These are phyloP conservation scores for Buphagus erythrorhynchus DNA, from an alignment of 2,797 vertebrate species.

Conservation along the genomic window DNA sequence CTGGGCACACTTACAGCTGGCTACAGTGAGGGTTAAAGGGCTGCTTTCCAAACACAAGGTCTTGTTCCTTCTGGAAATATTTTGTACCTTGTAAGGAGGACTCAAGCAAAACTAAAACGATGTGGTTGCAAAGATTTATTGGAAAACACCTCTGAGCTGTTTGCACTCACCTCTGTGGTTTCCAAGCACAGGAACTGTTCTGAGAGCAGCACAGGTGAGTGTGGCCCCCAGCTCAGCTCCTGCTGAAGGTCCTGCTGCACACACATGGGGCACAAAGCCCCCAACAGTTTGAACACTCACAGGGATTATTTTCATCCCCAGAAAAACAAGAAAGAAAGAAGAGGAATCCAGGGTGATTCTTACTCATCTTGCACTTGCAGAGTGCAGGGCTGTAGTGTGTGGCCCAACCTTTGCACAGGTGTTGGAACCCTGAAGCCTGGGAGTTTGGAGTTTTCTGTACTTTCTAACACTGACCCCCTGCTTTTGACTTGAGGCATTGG, in stretches of 20 bases:
- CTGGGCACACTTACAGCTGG: background rate
- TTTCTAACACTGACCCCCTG: no score
- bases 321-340: background rate
- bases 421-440: no score
- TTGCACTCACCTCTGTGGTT: background rate
- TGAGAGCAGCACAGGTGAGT: background rate
- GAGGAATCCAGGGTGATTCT: background rate
- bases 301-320: background rate
- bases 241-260: background rate
- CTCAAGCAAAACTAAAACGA: background rate
- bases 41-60: background rate
- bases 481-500: no score
- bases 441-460: no score
- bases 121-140: background rate
- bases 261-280: background rate
- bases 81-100: background rate
- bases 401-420: background rate
- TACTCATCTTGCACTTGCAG: background rate
- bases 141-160: background rate
- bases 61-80: background rate
- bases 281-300: rapidly evolving
- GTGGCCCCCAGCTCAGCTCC: background rate
- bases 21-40: background rate
- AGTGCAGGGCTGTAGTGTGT: background rate
- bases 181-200: background rate